Base-by-base conservation (phyloP, 92 coral and sea anemone genomes). In the Porites divaricata region DNA sequence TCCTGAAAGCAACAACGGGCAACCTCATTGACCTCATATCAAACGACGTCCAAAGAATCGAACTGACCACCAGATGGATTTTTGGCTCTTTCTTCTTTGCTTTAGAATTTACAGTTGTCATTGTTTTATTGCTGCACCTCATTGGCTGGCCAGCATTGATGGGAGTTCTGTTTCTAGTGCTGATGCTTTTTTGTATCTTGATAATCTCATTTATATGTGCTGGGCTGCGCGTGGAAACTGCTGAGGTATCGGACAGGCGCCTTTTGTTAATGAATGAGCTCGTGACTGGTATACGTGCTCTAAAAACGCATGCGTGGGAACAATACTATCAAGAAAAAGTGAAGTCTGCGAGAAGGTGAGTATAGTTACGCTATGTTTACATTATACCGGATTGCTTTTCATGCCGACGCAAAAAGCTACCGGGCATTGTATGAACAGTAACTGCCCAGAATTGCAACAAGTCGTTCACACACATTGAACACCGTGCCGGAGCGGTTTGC, bases 281-380 rank as follows among this genome's bases (percentile, higher is more conserved):
- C 9, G 62, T 79, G 26, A 13, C 84, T 54, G 84, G 75, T 50
- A 79, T 79, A 17, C 84, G 73, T 45, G 74, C 73, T 8, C 71
- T 78, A 7, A 78, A 78, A 62, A 23, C 83, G 49, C 83, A 78
- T 78, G 83, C 72, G 61, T 78, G 83, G 83, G 83, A 78, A 11
- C 63, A 78, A 0, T 48, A 64, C 73, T 78, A 78, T 63, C 20
- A 48, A 49, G 62, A 64, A 14, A 63, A 64, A 23, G 63, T 78
- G 2, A 8, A 78, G 16, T 63, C 64, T 45, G 41, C 65, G 13
- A 20, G 83, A 65, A 45, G 73, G 83, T 78, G 23, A 78, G 83
- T 14, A 12, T 22, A 24, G 67, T 35, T 35, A 35, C 45, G 45
- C 45, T 35, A 35, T 35, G 45, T 35, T 35, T 28, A 28, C 35